A percentile compares a stretch with the other conserved stretches of the same genome.
Evolutionary conservation across 2,888 invertebrate species (phyloP).

Genomic region (Rhodophaea formosa): DNA sequence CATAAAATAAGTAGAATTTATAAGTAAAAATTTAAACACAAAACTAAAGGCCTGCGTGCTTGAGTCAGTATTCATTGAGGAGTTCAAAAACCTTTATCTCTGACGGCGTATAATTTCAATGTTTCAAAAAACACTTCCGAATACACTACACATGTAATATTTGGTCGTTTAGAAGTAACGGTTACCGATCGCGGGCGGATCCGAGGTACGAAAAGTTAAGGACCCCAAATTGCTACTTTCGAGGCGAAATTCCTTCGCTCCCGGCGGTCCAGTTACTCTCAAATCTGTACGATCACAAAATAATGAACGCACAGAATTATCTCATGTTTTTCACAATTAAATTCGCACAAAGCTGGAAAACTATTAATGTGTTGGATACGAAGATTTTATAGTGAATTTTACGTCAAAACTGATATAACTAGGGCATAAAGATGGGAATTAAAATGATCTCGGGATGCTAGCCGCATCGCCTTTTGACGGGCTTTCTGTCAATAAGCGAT

Average conservation of each 20-base stretch:
- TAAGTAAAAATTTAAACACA: too few relatives aligned
- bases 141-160: background rate
- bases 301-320: background rate
- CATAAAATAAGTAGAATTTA: too few relatives aligned
- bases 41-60: too few relatives aligned
- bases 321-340: background rate
- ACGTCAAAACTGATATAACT: too few relatives aligned
- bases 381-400: too few relatives aligned
- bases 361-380: too few relatives aligned
- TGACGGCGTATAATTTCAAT: slow-evolving; percentile 9
- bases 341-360: too few relatives aligned
- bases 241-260: slow-evolving; percentile 4
- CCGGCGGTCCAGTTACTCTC: slow-evolving; percentile 7
- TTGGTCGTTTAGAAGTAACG: slow-evolving; percentile 13
- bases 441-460: too few relatives aligned
- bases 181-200: slow-evolving; percentile 3
- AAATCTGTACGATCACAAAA: background rate
- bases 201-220: slow-evolving; percentile 9
- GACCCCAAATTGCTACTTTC: slow-evolving; percentile 15
- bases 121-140: slow-evolving; percentile 3
- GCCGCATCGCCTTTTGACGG: too few relatives aligned
- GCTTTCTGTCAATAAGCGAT: too few relatives aligned
- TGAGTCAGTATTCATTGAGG: too few relatives aligned
- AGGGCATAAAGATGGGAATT: too few relatives aligned
- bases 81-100: background rate